These are phyloP conservation scores for Lagopus leucura DNA, from an alignment of 2,113 vertebrate species.

Conservation along the genomic window DNA sequence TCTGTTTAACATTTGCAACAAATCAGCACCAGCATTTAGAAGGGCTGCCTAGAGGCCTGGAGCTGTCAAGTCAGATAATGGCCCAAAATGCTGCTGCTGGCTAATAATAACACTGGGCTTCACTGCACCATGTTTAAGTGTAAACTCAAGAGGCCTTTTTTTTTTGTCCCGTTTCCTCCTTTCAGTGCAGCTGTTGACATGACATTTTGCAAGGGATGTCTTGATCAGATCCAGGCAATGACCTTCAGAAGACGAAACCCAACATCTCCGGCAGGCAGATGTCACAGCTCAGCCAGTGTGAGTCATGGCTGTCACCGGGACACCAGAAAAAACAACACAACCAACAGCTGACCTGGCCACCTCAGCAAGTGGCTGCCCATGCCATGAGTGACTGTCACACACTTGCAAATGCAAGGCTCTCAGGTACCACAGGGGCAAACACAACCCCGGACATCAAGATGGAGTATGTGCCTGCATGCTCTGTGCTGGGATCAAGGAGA, in stretches of 20 bases:
- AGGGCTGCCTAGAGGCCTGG: constrained; percentile 46
- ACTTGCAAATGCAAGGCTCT: not conserved
- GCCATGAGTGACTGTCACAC: not conserved
- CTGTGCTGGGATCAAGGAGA: not conserved
- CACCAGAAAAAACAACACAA: not conserved
- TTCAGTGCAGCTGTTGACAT: constrained; percentile 14
- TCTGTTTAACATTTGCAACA: constrained; percentile 63
- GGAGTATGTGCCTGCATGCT: not conserved
- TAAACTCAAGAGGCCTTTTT: not conserved
- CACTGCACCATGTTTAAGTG: not conserved
- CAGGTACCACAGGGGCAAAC: not conserved
- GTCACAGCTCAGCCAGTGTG: rapidly evolving
- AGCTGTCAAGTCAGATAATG: constrained; percentile 67
- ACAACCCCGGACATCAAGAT: rapidly evolving
- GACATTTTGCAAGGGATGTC: not conserved
- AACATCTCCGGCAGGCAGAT: not conserved
- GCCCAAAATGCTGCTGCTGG: constrained; percentile 35
- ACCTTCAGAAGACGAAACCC: constrained; percentile 16
- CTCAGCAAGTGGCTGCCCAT: not conserved
- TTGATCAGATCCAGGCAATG: not conserved
- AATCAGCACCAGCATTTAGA: constrained; percentile 50
- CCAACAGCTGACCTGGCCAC: not conserved
- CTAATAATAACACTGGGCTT: constrained; percentile 33
- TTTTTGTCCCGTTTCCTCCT: not conserved
- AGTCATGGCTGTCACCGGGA: rapidly evolving